Percentiles rank a stretch among this genome's conserved stretches.
phyloP scores from a whole-genome alignment of 2,797 vertebrate genomes.

The Hirundo rustica region DNA sequence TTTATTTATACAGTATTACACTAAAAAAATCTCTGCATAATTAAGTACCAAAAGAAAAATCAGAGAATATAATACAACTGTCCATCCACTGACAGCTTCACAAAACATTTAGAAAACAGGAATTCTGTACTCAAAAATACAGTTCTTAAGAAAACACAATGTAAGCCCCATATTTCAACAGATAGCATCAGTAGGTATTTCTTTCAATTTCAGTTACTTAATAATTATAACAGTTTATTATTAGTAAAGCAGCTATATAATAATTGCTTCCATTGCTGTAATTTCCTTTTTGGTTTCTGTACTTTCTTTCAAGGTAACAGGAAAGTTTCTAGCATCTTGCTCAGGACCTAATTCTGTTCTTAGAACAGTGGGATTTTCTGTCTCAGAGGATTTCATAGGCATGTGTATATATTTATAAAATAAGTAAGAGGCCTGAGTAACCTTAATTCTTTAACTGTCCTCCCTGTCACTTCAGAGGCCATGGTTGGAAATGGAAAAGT shows the following conservation, averaged over 20 bases:
- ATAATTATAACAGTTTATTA: not conserved
- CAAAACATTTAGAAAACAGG: not conserved
- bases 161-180: not conserved
- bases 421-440: not conserved
- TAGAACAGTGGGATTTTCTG: not conserved
- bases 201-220: not conserved
- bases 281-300: not conserved
- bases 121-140: not conserved
- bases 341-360: not conserved
- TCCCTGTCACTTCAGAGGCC: not conserved
- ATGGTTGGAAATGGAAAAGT: not conserved
- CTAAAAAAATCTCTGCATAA: not conserved
- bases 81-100: not conserved
- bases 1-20: not conserved
- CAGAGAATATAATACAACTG: not conserved
- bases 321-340: not conserved
- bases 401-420: accelerated
- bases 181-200: not conserved
- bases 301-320: not conserved
- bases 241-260: not conserved
- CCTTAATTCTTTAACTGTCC: not conserved
- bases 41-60: not conserved
- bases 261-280: not conserved
- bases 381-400: not conserved
- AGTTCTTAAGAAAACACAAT: not conserved